A percentile compares a stretch with the other conserved stretches of the same genome.
These are phyloP conservation scores for Lutraria lutraria DNA, from an alignment of 2,888 invertebrate species.

Conservation along the genomic window DNA sequence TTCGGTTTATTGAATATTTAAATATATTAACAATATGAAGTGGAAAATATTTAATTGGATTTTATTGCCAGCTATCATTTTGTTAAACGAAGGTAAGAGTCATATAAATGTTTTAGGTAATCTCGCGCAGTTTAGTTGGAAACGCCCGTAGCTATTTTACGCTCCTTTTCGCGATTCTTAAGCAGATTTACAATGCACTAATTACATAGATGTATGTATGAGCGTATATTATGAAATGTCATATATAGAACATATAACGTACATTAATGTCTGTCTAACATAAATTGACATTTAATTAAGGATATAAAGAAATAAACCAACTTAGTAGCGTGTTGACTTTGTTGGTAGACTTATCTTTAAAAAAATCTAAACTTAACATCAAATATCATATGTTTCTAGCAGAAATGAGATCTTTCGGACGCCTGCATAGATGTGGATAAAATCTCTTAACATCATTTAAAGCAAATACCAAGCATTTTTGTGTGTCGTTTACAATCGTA, in stretches of 20 bases:
- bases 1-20: not conserved
- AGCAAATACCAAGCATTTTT: too few relatives aligned
- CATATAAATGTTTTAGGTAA: not conserved
- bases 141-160: not conserved
- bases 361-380: too few relatives aligned
- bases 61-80: not conserved
- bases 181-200: not conserved
- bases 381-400: too few relatives aligned
- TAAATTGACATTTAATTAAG: too few relatives aligned
- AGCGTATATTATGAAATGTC: not conserved
- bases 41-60: not conserved
- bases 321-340: too few relatives aligned
- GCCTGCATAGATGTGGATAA: too few relatives aligned
- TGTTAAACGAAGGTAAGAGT: not conserved
- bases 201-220: not conserved
- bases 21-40: not conserved
- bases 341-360: too few relatives aligned
- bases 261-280: too few relatives aligned
- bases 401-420: too few relatives aligned
- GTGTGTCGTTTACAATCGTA: too few relatives aligned
- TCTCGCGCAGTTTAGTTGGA: not conserved
- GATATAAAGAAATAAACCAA: too few relatives aligned
- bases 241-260: not conserved
- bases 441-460: too few relatives aligned
- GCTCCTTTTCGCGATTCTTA: not conserved